Percentiles rank a stretch among this genome's conserved stretches.
phyloP scores from a whole-genome alignment of 2,113 vertebrate genomes.

The Pluvialis apricaria region DNA sequence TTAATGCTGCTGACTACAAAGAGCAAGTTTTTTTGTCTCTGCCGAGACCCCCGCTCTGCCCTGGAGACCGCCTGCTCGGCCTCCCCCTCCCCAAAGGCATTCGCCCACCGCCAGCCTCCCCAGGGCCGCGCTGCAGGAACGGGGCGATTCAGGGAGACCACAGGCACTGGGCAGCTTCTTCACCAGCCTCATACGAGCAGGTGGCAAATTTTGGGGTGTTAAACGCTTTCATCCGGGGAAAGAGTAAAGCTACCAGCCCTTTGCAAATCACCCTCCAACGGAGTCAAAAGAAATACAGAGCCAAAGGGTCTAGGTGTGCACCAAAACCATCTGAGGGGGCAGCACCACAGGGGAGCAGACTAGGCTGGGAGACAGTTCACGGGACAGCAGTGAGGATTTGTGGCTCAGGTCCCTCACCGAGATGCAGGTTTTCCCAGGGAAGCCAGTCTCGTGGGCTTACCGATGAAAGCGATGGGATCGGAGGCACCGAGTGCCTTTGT shows the following conservation, averaged over 20 bases:
- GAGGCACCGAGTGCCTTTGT: neutral
- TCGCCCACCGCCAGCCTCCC: neutral
- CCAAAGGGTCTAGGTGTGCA: neutral
- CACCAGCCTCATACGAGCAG: neutral
- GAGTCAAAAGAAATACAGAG: neutral
- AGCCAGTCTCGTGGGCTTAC: neutral
- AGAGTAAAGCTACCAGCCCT: neutral
- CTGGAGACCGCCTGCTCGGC: neutral
- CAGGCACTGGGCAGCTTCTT: neutral
- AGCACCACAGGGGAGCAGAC: neutral
- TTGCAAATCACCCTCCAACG: neutral
- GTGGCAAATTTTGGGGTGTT: neutral
- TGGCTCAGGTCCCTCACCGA: neutral
- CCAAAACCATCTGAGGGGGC: neutral
- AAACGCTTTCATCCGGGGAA: neutral
- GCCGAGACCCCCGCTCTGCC: accelerated
- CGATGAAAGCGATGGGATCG: neutral
- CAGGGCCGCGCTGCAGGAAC: neutral
- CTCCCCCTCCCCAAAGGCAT: neutral
- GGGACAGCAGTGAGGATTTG: neutral
- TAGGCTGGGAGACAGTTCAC: neutral
- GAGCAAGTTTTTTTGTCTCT: neutral
- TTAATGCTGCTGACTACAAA: neutral
- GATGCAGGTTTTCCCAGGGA: neutral
- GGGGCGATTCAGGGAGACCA: neutral